Conservation (phyloP, 2,888 invertebrate species). For the Ypsolopha sequella region DNA sequence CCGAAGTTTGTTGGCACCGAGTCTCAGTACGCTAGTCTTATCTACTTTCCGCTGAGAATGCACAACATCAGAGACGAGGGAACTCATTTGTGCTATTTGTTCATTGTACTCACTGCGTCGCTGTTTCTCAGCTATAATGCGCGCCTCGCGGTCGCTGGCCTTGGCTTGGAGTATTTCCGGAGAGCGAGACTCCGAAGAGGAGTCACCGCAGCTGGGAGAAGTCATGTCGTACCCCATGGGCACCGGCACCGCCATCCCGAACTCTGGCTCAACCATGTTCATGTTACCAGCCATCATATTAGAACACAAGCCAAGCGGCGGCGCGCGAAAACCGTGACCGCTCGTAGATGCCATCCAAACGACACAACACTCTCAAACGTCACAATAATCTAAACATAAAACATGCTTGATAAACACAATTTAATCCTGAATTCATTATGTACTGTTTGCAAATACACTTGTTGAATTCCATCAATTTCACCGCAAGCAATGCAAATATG, state of each 20-base stretch:
- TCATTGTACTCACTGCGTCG: constrained; percentile 90
- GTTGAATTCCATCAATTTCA: too few relatives aligned
- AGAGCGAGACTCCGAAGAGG: constrained; percentile 54
- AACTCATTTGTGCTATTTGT: constrained; percentile 85
- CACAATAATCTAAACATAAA: background rate
- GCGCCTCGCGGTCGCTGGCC: constrained; percentile 82
- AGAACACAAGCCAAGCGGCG: constrained; percentile 14
- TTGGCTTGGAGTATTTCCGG: constrained; percentile 45
- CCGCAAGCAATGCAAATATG: too few relatives aligned
- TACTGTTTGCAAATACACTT: background rate
- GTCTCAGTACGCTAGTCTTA: constrained; percentile 90
- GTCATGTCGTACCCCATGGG: constrained; percentile 31
- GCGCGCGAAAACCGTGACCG: background rate
- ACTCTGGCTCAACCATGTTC: constrained; percentile 28
- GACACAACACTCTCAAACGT: background rate
- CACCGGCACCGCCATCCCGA: constrained; percentile 33
- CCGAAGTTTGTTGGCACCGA: constrained; percentile 88
- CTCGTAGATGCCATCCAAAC: constrained; percentile 1
- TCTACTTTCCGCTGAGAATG: constrained; percentile 88
- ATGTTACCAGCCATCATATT: constrained; percentile 18
- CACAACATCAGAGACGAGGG: constrained; percentile 86
- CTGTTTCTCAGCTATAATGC: constrained; percentile 92
- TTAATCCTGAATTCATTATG: constrained; percentile 18
- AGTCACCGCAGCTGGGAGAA: constrained; percentile 39
- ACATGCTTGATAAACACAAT: constrained; percentile 1